These are phyloP conservation scores for Tipula lateralis DNA, from an alignment of 2,888 invertebrate genomes.

Conservation along the genomic window DNA sequence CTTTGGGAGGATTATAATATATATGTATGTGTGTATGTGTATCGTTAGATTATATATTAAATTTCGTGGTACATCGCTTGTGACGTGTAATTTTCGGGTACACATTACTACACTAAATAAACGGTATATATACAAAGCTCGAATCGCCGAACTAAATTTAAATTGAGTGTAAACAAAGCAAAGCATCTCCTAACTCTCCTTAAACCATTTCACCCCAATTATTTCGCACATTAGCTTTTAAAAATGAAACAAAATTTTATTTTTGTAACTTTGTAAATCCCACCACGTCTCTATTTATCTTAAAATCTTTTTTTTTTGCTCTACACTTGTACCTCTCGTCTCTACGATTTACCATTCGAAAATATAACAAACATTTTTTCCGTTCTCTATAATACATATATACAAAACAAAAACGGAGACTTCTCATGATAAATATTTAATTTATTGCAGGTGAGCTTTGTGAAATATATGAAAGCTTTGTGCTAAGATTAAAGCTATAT, in stretches of 20 bases:
- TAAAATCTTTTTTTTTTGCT: not conserved
- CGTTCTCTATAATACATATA: not conserved
- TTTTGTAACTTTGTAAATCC: not conserved
- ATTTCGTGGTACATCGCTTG: not conserved
- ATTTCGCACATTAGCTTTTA: not conserved
- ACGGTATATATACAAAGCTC: not conserved
- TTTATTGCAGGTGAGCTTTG: constrained; percentile 11
- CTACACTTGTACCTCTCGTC: not conserved
- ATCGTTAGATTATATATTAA: not conserved
- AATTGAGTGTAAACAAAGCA: not conserved
- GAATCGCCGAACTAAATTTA: not conserved
- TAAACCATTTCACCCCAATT: not conserved
- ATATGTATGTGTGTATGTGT: not conserved
- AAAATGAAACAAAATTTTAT: not conserved
- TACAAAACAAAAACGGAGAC: not conserved
- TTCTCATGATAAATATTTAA: constrained; percentile 20
- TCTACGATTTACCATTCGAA: not conserved
- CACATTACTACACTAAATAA: not conserved
- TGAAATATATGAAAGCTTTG: not conserved
- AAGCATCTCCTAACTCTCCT: not conserved
- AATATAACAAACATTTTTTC: not conserved
- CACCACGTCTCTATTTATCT: constrained; percentile 19
- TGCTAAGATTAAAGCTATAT: not conserved
- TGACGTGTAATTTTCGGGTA: not conserved
- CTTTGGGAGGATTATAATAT: not conserved